Evolutionary conservation across 2,113 vertebrate genomes (phyloP).

Genomic region (Nothoprocta pentlandii): DNA sequence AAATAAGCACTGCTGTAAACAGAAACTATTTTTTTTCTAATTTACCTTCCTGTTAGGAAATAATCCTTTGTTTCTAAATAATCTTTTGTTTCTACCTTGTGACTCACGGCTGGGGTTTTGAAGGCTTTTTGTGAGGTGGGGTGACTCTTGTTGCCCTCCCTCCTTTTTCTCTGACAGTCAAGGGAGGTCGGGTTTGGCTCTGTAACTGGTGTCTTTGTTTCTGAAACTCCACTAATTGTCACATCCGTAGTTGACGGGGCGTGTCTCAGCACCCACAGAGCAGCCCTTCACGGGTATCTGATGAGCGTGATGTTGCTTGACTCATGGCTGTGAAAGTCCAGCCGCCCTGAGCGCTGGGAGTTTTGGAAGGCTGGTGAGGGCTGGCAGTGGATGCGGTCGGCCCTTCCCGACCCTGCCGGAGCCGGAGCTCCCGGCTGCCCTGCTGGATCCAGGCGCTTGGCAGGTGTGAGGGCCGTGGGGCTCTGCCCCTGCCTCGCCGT

Average conservation of each 20-base stretch:
- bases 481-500: fast-evolving
- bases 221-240: background rate
- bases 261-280: background rate
- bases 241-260: background rate
- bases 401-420: background rate
- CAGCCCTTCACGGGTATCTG: background rate
- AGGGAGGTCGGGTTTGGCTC: too few relatives aligned
- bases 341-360: background rate
- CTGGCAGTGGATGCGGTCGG: fast-evolving
- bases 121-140: too few relatives aligned
- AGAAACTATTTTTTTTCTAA: background rate
- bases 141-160: too few relatives aligned
- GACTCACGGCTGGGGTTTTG: background rate
- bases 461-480: background rate
- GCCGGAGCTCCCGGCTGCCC: fast-evolving
- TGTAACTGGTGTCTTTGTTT: too few relatives aligned
- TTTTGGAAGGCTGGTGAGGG: fast-evolving
- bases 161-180: too few relatives aligned
- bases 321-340: background rate
- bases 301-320: background rate
- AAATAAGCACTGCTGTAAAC: background rate
- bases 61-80: background rate
- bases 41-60: background rate
- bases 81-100: background rate
- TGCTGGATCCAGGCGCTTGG: background rate